Conservation (phyloP, 2,888 invertebrate genomes). For the Sclerodermus sp. region DNA sequence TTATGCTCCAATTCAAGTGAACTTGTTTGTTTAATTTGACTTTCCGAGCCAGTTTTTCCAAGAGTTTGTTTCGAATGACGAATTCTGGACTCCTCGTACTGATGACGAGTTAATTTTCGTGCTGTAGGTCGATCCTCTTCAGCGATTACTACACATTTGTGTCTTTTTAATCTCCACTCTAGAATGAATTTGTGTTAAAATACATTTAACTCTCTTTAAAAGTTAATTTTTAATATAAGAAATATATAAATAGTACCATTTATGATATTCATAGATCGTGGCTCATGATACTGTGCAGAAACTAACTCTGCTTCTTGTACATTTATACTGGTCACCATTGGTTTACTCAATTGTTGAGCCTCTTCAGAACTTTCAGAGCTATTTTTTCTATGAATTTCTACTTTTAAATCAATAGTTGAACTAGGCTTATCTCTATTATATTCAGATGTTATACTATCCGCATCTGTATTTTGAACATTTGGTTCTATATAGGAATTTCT, state of each 20-base stretch:
- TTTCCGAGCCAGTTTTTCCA: constrained; percentile 57
- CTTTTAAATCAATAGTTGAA: constrained; percentile 75
- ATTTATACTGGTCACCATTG: constrained; percentile 40
- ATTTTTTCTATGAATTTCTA: constrained; percentile 90
- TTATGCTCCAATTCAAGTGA: constrained; percentile 62
- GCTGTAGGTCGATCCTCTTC: constrained; percentile 42
- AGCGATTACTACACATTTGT: constrained; percentile 42
- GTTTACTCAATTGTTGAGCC: constrained; percentile 55
- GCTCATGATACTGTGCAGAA: constrained; percentile 35
- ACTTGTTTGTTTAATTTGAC: constrained; percentile 61
- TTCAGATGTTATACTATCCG: constrained; percentile 56
- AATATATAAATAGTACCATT: constrained; percentile 33
- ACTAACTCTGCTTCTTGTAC: constrained; percentile 44
- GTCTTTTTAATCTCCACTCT: constrained; percentile 42
- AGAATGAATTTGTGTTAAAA: constrained; percentile 3
- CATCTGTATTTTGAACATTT: constrained; percentile 54
- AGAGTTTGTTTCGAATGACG: constrained; percentile 52
- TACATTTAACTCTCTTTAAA: neutral
- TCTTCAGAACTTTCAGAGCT: constrained; percentile 86
- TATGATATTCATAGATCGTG: constrained; percentile 35
- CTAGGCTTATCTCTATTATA: constrained; percentile 54
- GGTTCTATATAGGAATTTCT: constrained; percentile 59
- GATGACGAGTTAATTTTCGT: constrained; percentile 47
- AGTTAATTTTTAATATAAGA: no score
- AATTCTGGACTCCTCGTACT: constrained; percentile 49